Evolutionary conservation across 2,113 vertebrate genomes (phyloP), one percentile per base, ranked within the genome.

Genomic region (Cygnus buccinator): DNA sequence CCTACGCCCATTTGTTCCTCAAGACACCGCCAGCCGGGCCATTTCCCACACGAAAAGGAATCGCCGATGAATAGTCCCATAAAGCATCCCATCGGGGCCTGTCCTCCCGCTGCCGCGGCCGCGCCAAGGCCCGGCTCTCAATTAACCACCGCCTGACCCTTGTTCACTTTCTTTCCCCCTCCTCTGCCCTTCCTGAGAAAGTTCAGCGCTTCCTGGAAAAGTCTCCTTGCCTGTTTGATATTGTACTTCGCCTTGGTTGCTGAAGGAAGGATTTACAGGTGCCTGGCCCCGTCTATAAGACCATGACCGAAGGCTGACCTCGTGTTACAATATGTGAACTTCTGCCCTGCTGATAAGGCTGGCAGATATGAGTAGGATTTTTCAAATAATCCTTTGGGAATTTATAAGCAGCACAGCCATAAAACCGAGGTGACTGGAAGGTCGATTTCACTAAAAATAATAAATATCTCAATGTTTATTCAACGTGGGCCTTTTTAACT

Each of bases 191-290:
- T 98, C 98, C 98, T 98, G 98, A 88, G 85, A 91, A 97, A 98
- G 98, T 98, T 98, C 98, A 98, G 98, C 94, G 72, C 97, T 98
- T 98, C 98, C 98, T 98, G 98, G 95, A 95, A 89, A 97, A 97
- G 97, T 86, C 97, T 96, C 96, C 48, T 87, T 37, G 98, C 97
- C 97, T 95, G 97, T 95, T 97, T 97, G 98, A 98, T 97, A 97
- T 97, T 97, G 97, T 95, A 90, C 97, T 97, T 97, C 93, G 93
- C 97, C 97, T 95, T 94, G 97, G 96, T 94, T 84, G 97, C 98
- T 62, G 95, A 97, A 97, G 98, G 98, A 98, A 98, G 97, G 98
- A 96, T 98, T 98, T 97, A 97, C 98, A 98, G 98, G 98, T 98
- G 98, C 98, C 98, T 97, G 97, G 97, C 98, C 98, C 97, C 95